A percentile compares a stretch with the other conserved stretches of the same genome.
Conservation (phyloP, 1,140 invertebrate species). For the Ladona fulva region DNA sequence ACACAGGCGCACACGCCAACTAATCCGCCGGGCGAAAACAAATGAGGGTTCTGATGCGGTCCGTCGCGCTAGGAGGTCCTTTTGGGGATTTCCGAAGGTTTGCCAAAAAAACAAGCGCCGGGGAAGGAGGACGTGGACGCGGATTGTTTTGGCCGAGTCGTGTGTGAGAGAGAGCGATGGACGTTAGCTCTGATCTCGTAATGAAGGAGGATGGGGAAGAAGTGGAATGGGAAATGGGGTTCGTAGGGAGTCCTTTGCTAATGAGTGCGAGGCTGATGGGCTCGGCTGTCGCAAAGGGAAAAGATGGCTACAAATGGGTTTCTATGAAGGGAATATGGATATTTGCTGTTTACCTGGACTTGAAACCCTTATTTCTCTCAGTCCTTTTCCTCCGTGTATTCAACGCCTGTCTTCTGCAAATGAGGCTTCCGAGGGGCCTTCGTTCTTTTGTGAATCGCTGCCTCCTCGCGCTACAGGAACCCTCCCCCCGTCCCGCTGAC, state of each 20-base stretch:
- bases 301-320: slow-evolving; percentile 5
- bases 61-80: neutral
- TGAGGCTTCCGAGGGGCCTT: neutral
- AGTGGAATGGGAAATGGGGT: neutral
- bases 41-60: neutral
- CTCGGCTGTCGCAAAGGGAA: slow-evolving; percentile 2
- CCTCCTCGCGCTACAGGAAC: neutral
- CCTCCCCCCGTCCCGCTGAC: too few species aligned
- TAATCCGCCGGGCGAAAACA: neutral
- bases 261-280: neutral
- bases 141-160: neutral
- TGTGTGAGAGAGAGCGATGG: neutral
- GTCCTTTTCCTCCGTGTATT: neutral
- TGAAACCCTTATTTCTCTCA: neutral
- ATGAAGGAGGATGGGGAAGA: neutral
- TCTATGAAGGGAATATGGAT: neutral
- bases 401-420: neutral
- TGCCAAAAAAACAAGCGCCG: neutral
- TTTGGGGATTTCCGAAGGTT: neutral
- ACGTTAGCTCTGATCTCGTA: neutral
- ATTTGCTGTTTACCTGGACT: neutral
- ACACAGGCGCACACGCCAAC: neutral
- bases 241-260: neutral
- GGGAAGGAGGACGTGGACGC: neutral
- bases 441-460: neutral